Conservation (phyloP, 2,113 vertebrate genomes). For the Orycteropus afer region DNA sequence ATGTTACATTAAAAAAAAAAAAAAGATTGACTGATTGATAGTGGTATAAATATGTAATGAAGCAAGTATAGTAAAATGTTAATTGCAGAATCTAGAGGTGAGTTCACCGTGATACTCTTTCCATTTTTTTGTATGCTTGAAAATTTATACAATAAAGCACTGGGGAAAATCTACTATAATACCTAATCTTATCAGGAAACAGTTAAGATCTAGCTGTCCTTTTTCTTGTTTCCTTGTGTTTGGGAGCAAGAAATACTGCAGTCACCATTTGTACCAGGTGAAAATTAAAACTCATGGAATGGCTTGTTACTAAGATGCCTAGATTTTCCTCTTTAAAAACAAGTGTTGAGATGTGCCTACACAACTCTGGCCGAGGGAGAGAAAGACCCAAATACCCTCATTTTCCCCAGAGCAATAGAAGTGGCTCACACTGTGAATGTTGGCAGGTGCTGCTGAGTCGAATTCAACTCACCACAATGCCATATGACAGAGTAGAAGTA, state of each 20-base stretch:
- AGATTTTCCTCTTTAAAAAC: neutral
- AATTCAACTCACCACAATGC: neutral
- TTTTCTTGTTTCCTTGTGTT: neutral
- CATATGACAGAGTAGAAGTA: neutral
- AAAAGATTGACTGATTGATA: neutral
- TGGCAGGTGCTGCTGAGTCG: neutral
- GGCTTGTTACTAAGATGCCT: neutral
- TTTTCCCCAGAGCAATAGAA: neutral
- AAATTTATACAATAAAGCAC: neutral
- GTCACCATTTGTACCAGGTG: neutral
- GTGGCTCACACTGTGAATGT: neutral
- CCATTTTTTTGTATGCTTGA: neutral
- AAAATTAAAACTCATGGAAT: neutral
- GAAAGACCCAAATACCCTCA: neutral
- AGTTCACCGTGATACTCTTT: neutral
- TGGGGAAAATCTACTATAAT: too few species aligned
- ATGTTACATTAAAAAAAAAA: neutral
- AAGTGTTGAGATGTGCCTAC: neutral
- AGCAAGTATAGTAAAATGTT: neutral
- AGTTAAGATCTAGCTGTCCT: neutral
- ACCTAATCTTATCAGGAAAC: neutral
- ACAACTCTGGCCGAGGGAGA: neutral
- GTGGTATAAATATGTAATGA: fast-evolving
- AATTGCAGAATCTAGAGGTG: neutral
- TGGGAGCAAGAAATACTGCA: neutral